Base-by-base conservation (phyloP, 2,113 vertebrate genomes). In the Zeus faber region DNA sequence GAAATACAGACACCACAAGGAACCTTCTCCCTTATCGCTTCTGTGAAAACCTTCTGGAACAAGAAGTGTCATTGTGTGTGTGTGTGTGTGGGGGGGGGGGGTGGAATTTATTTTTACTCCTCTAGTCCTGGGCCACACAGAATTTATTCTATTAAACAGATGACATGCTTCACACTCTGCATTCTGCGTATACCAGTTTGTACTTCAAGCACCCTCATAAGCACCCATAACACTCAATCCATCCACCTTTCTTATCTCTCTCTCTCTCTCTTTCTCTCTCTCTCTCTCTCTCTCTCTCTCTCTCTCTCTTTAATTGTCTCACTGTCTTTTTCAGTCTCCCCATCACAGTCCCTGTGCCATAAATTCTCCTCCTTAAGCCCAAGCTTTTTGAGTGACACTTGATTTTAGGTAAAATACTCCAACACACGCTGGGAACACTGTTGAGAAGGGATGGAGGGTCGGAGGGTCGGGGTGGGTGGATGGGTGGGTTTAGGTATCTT, bases 111-210 rank as follows among this genome's bases (percentile, higher is more conserved):
- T 69, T 59, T 71, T 43, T 45, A 71, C 60, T 58, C 2, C 5
- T 49, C 63, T 81, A 40, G 17, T 52, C 62, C 65, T 24, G 10
- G 66, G 45, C n/a, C 67, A 66, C 71, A 76, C 49, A 56, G 73
- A n/a, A 55, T 69, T 79, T 64, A 60, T 44, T 62, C 72, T 79
- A 67, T 77, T 83, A 80, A 68, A 76, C 64, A 77, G 68, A 85
- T 79, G 73, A 84, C 70, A 83, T 65, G 65, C 76, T 77, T 74
- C 66, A 71, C 67, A 73, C 71, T 63, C 83, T 86, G 76, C 76
- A 81, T 45, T 68, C 56, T 62, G 64, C 71, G 80, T 83, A 87
- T 87, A 85, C 78, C 78, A 69, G 75, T 74, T 67, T 71, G 60
- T 51, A 39, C 54, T n/a, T n/a, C n/a, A n/a, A n/a, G n/a, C n/a